Conservation (phyloP, 2,797 vertebrate genomes). For the Etheostoma nigrum region DNA sequence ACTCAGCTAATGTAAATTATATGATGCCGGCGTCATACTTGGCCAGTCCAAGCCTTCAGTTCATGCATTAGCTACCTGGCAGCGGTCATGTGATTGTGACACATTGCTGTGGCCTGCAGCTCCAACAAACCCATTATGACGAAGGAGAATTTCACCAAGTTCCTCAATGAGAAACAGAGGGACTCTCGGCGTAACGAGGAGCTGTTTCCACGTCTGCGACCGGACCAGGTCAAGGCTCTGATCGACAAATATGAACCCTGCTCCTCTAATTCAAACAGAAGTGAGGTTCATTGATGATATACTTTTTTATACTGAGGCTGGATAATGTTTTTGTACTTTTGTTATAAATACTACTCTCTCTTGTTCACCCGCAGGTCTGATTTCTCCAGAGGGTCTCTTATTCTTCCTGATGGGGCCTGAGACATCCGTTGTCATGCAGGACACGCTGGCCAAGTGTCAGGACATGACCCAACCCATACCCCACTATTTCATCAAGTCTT, state of each 20-base stretch:
- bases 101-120: slow-evolving; percentile 73
- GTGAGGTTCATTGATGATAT: slow-evolving; percentile 79
- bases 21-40: not conserved
- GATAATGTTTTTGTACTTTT: not conserved
- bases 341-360: not conserved
- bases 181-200: slow-evolving; percentile 94
- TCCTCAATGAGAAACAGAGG: slow-evolving; percentile 96
- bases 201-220: slow-evolving; percentile 90
- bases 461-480: slow-evolving; percentile 95
- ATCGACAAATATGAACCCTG: slow-evolving; percentile 96
- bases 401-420: slow-evolving; percentile 94
- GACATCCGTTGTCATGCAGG: slow-evolving; percentile 89
- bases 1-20: not conserved
- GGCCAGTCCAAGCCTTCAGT: slow-evolving; percentile 2
- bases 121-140: slow-evolving; percentile 97
- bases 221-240: slow-evolving; percentile 93
- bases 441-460: slow-evolving; percentile 89
- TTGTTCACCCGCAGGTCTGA: slow-evolving; percentile 85
- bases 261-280: slow-evolving; percentile 89
- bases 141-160: slow-evolving; percentile 94
- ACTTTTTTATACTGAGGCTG: not conserved
- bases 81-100: slow-evolving; percentile 4
- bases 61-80: not conserved
- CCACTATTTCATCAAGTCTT: slow-evolving; percentile 98
- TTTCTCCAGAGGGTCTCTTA: slow-evolving; percentile 94